These are phyloP conservation scores for Nyctibius bracteatus DNA, from an alignment of 2,113 vertebrate genomes.

Conservation along the genomic window DNA sequence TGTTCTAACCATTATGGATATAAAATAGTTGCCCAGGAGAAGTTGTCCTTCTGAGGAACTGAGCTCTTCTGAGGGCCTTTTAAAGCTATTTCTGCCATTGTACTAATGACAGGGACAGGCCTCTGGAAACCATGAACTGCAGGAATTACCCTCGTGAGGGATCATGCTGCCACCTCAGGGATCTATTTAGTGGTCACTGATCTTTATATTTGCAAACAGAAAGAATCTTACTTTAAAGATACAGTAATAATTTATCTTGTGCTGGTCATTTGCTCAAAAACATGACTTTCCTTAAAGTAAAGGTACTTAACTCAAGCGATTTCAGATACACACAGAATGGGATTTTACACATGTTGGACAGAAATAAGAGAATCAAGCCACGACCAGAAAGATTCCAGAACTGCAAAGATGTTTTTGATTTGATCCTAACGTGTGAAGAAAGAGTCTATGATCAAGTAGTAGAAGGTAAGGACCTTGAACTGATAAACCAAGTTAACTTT, in stretches of 20 bases:
- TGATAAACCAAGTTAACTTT: background rate
- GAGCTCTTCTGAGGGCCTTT: background rate
- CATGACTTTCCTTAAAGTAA: background rate
- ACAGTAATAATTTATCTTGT: background rate
- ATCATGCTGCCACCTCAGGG: background rate
- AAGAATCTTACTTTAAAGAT: background rate
- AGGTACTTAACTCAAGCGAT: conserved; percentile 81
- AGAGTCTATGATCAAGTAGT: conserved; percentile 97
- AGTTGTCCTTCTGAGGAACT: background rate
- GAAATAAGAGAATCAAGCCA: conserved; percentile 96
- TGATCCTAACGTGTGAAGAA: conserved; percentile 97
- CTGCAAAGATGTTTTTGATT: conserved; percentile 95
- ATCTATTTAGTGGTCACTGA: background rate
- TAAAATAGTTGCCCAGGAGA: background rate
- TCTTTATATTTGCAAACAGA: background rate
- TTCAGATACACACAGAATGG: conserved; percentile 99
- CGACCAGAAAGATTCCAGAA: conserved; percentile 95
- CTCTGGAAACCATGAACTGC: background rate
- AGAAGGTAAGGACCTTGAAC: conserved; percentile 85
- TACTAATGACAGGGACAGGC: background rate
- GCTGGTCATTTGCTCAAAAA: background rate
- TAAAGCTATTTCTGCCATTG: background rate
- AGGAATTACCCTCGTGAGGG: background rate
- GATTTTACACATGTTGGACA: conserved; percentile 98
- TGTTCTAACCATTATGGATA: background rate